Evolutionary conservation across 2,888 invertebrate species (phyloP).

Genomic region (Oithona nana): DNA sequence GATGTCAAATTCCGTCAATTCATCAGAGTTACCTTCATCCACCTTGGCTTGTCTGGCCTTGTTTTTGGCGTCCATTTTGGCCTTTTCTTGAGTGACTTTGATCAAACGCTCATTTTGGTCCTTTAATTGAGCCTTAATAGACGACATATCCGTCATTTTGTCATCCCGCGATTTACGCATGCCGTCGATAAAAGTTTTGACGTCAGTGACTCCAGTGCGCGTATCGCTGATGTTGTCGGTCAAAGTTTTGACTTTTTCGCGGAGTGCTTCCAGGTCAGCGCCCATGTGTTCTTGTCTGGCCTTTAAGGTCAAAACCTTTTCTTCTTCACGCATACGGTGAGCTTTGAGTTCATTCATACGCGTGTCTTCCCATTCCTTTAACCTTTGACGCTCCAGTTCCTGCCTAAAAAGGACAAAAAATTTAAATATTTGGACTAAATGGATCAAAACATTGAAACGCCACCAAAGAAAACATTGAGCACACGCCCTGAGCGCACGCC

Average conservation of each 20-base stretch:
- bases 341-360: conserved; percentile 1
- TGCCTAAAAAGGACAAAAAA: conserved; percentile 5
- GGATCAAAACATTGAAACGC: too few species aligned
- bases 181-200: conserved; percentile 86
- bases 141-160: conserved; percentile 67
- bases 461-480: too few species aligned
- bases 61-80: conserved; percentile 45
- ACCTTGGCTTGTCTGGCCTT: conserved; percentile 29
- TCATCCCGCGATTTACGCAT: conserved; percentile 78
- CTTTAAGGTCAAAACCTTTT: conserved; percentile 54
- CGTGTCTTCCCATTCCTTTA: conserved; percentile 11
- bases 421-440: too few species aligned
- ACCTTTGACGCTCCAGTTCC: conserved; percentile 7
- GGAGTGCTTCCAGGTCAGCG: conserved; percentile 52
- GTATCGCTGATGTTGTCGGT: conserved; percentile 63
- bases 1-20: conserved; percentile 13
- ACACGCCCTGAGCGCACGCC: too few species aligned
- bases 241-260: conserved; percentile 52
- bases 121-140: conserved; percentile 56
- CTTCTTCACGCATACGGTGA: conserved; percentile 35
- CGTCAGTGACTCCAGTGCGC: conserved; percentile 63
- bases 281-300: conserved; percentile 64
- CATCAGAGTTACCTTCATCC: conserved; percentile 1
- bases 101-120: conserved; percentile 57
- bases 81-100: conserved; percentile 17